Evolutionary conservation across 2,797 vertebrate species (phyloP), one percentile per base, ranked within the genome.

Genomic region (Botia kubotai): DNA sequence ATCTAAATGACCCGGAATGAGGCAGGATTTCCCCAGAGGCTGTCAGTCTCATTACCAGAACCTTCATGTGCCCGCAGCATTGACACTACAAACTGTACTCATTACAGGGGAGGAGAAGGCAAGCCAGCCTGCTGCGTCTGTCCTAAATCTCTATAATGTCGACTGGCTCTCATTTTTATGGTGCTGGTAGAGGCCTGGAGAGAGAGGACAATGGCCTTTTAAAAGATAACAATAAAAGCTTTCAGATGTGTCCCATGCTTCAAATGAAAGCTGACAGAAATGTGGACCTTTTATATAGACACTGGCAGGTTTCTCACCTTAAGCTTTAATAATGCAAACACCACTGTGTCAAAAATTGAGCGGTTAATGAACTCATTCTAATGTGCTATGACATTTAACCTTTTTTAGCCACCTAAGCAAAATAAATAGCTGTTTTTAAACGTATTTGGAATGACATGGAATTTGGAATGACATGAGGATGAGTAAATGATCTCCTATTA

Each of bases 181-280:
- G 73, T 43, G 23, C 43, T 68, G 68, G 52, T 75, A 58, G 63
- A 84, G 79, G 65, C 83, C 57, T 53, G 33, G 75, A 67, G 77
- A 79, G 72, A 71, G 70, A 85, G 80, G 72, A 76, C 77, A 80
- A 76, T 80, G 72, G 77, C 73, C 77, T 85, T 83, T 85, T 85
- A 77, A 85, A 84, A 76, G 71, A 82, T 76, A 79, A 85, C 80
- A 80, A 80, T 85, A 85, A 85, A 80, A 80, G 77, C 72, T 26
- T 82, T 80, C 72, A 72, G 77, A 82, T 80, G 73, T 62, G 66
- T 68, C 75, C 76, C 71, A 71, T 77, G 62, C 70, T 72, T 80
- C 75, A 84, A 74, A 70, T 69, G 70, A 79, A 66, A 3, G 75
- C 52, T 0, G 70, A 71, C 65, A 82, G 53, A 75, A 79, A 83